These are phyloP conservation scores for Pterocles burchelli DNA, from an alignment of 2,113 vertebrate genomes.

Conservation along the genomic window DNA sequence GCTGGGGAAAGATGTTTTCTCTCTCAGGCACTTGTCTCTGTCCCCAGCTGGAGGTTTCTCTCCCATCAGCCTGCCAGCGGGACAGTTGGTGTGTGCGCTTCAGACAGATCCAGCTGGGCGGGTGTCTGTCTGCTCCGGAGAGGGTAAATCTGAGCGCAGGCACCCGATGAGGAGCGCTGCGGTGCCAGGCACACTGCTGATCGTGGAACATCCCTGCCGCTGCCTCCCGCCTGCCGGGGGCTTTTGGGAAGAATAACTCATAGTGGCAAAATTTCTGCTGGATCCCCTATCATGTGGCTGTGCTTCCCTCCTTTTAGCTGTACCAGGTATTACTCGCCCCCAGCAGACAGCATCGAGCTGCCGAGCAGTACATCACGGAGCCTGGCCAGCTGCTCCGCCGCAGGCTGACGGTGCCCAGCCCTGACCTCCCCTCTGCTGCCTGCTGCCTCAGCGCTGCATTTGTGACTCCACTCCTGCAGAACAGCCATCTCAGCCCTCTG, in stretches of 20 bases:
- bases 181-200: neutral
- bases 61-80: neutral
- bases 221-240: neutral
- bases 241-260: neutral
- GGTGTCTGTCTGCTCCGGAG: neutral
- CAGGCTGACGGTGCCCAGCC: neutral
- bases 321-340: neutral
- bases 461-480: accelerated
- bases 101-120: neutral
- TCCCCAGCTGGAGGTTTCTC: neutral
- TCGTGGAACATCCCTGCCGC: neutral
- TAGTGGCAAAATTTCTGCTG: neutral
- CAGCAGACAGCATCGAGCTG: neutral
- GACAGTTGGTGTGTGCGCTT: neutral
- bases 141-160: neutral
- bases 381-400: neutral
- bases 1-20: neutral
- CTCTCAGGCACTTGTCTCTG: neutral
- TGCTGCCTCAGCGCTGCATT: neutral
- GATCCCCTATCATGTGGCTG: neutral
- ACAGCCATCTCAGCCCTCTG: neutral
- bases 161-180: neutral
- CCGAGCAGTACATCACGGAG: neutral
- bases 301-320: neutral
- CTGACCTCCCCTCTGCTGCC: neutral